phyloP scores from a whole-genome alignment of 2,888 invertebrate genomes.

The Xylophagus ater region DNA sequence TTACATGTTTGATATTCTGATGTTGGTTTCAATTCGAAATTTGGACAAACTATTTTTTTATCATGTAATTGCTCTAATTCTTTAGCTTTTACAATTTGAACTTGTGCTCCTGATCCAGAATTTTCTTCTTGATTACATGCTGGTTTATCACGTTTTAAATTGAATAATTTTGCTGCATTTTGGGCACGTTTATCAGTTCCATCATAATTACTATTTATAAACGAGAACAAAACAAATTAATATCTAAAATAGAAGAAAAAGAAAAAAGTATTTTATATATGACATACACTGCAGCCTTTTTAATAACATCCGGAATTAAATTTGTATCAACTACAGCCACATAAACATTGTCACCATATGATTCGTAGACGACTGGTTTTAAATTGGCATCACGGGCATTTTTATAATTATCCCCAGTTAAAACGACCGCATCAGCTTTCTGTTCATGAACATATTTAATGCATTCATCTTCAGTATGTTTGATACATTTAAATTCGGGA shows the following conservation, averaged over 20 bases:
- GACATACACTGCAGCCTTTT: slow-evolving; percentile 31
- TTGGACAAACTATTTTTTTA: slow-evolving; percentile 32
- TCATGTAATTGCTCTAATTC: slow-evolving; percentile 29
- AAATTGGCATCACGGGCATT: slow-evolving; percentile 26
- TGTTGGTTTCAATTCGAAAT: slow-evolving; percentile 29
- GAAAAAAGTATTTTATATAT: neutral
- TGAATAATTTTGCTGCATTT: slow-evolving; percentile 31
- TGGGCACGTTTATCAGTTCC: slow-evolving; percentile 28
- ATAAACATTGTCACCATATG: slow-evolving; percentile 24
- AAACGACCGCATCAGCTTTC: slow-evolving; percentile 29
- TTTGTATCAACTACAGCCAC: slow-evolving; percentile 33
- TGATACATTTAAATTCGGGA: slow-evolving; percentile 67
- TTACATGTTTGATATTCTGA: slow-evolving; percentile 32
- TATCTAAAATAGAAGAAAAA: neutral
- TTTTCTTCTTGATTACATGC: slow-evolving; percentile 24
- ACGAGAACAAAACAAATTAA: neutral
- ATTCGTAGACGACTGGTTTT: slow-evolving; percentile 32
- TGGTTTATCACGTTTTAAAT: slow-evolving; percentile 28
- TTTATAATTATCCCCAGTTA: slow-evolving; percentile 20
- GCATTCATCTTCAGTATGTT: slow-evolving; percentile 47
- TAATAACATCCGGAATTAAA: slow-evolving; percentile 24
- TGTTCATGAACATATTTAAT: slow-evolving; percentile 25
- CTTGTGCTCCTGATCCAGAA: slow-evolving; percentile 25
- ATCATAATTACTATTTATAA: no score
- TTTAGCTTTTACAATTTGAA: slow-evolving; percentile 29